Percentiles rank a stretch among this genome's conserved stretches.
Evolutionary conservation across 2,888 invertebrate species (phyloP).

Genomic region (Mimumesa dahlbomi): DNA sequence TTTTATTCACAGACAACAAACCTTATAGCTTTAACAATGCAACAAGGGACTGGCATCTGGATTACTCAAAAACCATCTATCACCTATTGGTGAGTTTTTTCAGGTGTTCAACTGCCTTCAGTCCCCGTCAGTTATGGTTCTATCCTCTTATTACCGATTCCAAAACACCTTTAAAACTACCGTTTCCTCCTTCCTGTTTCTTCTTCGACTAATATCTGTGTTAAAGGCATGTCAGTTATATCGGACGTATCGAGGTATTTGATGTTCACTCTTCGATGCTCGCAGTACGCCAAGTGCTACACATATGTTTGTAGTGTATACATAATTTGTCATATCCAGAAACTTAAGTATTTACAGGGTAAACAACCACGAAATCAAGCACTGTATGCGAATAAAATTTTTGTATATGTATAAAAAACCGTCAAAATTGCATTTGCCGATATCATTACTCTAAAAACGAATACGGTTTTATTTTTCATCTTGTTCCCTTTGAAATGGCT

Average conservation of each 20-base stretch:
- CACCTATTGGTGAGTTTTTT: slow-evolving; percentile 60
- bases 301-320: too few relatives aligned
- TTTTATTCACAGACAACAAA: slow-evolving; percentile 58
- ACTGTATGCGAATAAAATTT: slow-evolving; percentile 7
- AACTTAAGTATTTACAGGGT: slow-evolving; percentile 48
- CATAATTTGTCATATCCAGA: slow-evolving; percentile 14
- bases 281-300: slow-evolving; percentile 5
- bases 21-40: slow-evolving; percentile 58
- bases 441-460: too few relatives aligned
- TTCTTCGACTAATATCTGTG: slow-evolving; percentile 41
- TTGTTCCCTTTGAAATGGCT: too few relatives aligned
- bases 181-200: slow-evolving; percentile 3
- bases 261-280: slow-evolving; percentile 59
- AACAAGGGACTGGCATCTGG: slow-evolving; percentile 58
- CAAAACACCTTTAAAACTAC: slow-evolving; percentile 14
- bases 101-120: slow-evolving; percentile 59
- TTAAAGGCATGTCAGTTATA: slow-evolving; percentile 64
- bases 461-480: too few relatives aligned
- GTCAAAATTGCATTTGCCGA: too few relatives aligned
- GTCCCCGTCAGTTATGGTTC: slow-evolving; percentile 35
- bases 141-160: slow-evolving; percentile 28
- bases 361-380: neutral
- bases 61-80: slow-evolving; percentile 56
- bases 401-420: too few relatives aligned
- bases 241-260: slow-evolving; percentile 52